phyloP scores from a whole-genome alignment of 2,888 invertebrate species.

The Noctua fimbriata region DNA sequence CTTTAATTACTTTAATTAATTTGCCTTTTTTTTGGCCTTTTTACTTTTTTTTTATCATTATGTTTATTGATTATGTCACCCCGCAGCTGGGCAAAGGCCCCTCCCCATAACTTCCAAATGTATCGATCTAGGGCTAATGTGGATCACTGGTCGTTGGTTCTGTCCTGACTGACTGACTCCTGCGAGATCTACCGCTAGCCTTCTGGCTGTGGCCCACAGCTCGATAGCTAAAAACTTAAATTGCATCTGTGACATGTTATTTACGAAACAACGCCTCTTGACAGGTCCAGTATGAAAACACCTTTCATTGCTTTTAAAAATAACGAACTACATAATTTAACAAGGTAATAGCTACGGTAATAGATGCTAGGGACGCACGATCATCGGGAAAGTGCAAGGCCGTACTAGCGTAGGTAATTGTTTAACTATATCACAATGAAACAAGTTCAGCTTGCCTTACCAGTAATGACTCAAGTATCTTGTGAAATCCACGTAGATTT shows the following conservation, averaged over 20 bases:
- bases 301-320: slow-evolving; percentile 38
- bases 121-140: too few relatives aligned
- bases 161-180: too few relatives aligned
- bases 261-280: not conserved
- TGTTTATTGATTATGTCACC: too few relatives aligned
- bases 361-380: slow-evolving; percentile 63
- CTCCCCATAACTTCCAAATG: too few relatives aligned
- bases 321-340: slow-evolving; percentile 57
- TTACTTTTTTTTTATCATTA: too few relatives aligned
- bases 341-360: slow-evolving; percentile 56
- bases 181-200: not conserved
- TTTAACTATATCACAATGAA: slow-evolving; percentile 9
- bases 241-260: not conserved
- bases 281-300: slow-evolving; percentile 23
- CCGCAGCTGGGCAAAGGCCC: too few relatives aligned
- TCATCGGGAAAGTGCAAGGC: slow-evolving; percentile 71
- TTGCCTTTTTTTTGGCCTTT: too few relatives aligned
- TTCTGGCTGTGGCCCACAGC: not conserved
- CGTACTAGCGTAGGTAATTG: slow-evolving; percentile 37
- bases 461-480: slow-evolving; percentile 1
- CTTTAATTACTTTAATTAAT: too few relatives aligned
- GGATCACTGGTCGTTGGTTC: too few relatives aligned
- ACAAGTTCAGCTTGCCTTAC: slow-evolving; percentile 23
- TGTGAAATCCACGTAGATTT: not conserved
- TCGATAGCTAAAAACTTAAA: too few relatives aligned